phyloP scores from a whole-genome alignment of 2,113 vertebrate species.

The Corvus cornix region DNA sequence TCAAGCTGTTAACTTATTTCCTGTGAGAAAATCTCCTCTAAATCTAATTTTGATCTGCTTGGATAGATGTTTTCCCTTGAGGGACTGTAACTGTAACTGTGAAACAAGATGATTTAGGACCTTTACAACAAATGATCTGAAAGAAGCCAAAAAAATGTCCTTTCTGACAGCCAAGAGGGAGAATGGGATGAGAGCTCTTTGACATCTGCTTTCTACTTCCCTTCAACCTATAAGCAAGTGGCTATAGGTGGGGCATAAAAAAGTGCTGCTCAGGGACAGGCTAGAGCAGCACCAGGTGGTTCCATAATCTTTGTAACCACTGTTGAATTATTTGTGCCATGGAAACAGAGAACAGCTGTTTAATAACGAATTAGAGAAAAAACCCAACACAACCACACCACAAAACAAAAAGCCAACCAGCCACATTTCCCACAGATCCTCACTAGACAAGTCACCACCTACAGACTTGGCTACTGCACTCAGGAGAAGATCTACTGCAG shows the following conservation, averaged over 20 bases:
- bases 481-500: neutral
- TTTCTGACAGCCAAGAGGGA: neutral
- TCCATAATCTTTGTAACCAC: neutral
- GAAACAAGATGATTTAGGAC: neutral
- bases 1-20: slow-evolving; percentile 16
- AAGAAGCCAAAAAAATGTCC: neutral
- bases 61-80: neutral
- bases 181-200: neutral
- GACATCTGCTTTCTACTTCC: neutral
- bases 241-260: neutral
- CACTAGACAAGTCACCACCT: neutral
- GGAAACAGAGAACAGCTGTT: neutral
- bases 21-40: slow-evolving; percentile 34
- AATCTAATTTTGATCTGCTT: neutral
- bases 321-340: neutral
- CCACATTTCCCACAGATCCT: neutral
- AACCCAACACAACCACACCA: fast-evolving
- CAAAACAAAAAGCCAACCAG: neutral
- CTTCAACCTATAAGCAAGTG: neutral
- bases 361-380: neutral
- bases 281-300: neutral
- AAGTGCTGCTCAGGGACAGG: neutral
- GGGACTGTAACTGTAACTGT: neutral
- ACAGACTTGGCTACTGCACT: neutral
- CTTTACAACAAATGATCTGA: neutral